Evolutionary conservation across 2,888 invertebrate genomes (phyloP).

Genomic region (Xestia sexstrigata): DNA sequence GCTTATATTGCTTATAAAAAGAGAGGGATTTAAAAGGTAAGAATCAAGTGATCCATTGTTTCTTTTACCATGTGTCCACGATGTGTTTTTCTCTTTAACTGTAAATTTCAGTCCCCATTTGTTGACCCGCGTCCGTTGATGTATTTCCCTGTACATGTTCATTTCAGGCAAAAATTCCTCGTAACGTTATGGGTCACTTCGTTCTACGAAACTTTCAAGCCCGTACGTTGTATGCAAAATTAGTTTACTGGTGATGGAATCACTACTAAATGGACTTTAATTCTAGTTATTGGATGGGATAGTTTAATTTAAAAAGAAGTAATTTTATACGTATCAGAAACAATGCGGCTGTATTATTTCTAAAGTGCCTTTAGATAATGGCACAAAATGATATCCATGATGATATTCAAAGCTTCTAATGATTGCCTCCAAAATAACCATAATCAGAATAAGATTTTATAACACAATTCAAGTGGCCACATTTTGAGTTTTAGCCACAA

Average conservation of each 20-base stretch:
- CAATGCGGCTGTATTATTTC: neutral
- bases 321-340: neutral
- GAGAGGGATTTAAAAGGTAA: conserved; percentile 26
- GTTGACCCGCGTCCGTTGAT: conserved; percentile 10
- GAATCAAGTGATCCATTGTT: conserved; percentile 34
- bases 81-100: conserved; percentile 13
- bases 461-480: conserved; percentile 49
- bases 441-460: conserved; percentile 62
- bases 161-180: conserved; percentile 10
- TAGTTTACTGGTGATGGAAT: conserved; percentile 24
- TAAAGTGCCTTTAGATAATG: conserved; percentile 22
- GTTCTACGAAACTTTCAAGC: conserved; percentile 29
- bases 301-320: neutral
- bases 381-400: conserved; percentile 13
- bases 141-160: conserved; percentile 19
- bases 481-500: conserved; percentile 54
- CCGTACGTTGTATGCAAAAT: neutral
- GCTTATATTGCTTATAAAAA: conserved; percentile 40
- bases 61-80: conserved; percentile 4
- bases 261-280: conserved; percentile 13
- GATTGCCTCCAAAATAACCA: conserved; percentile 35
- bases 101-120: conserved; percentile 15
- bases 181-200: conserved; percentile 7
- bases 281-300: neutral
- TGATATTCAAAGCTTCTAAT: conserved; percentile 34